Percentiles rank a stretch among this genome's conserved stretches.
These are phyloP conservation scores for zebrafish (Danio rerio) DNA, from an alignment of 2,113 vertebrate species.

Conservation along the genomic window DNA sequence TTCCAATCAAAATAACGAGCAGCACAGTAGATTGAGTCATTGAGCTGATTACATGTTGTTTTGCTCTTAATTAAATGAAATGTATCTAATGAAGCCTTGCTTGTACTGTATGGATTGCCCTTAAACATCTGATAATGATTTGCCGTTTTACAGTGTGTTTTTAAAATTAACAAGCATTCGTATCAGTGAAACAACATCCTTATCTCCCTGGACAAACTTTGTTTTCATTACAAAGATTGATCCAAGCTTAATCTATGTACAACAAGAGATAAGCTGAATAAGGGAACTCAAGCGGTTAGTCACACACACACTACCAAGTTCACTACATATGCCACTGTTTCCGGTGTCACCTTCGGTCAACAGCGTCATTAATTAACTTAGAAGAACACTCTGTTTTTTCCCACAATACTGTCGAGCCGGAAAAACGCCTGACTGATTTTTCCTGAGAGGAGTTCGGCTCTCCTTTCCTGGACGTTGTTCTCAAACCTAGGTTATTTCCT, in stretches of 20 bases:
- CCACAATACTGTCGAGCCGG: slow-evolving; percentile 7
- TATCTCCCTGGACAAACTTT: slow-evolving; percentile 6
- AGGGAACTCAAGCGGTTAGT: not conserved
- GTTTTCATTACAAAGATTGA: slow-evolving; percentile 32
- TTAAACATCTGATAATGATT: slow-evolving; percentile 4
- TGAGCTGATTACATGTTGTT: slow-evolving; percentile 40
- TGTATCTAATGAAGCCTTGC: not conserved
- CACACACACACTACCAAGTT: not conserved
- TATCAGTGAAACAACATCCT: slow-evolving; percentile 6
- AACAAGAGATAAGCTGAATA: slow-evolving; percentile 4
- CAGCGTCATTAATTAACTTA: slow-evolving; percentile 21
- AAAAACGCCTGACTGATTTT: not conserved
- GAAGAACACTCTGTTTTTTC: slow-evolving; percentile 27
- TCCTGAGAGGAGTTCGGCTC: not conserved
- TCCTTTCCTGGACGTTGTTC: not conserved
- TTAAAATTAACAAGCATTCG: not conserved
- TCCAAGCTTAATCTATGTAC: not conserved
- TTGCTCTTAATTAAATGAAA: slow-evolving; percentile 27
- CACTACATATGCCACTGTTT: not conserved
- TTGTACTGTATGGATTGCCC: not conserved
- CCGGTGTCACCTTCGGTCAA: not conserved
- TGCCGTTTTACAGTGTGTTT: not conserved
- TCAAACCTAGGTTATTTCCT: not conserved
- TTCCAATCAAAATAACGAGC: slow-evolving; percentile 47
- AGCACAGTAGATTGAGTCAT: slow-evolving; percentile 16